phyloP scores from a whole-genome alignment of 2,113 vertebrate species.

The Ochotona princeps region DNA sequence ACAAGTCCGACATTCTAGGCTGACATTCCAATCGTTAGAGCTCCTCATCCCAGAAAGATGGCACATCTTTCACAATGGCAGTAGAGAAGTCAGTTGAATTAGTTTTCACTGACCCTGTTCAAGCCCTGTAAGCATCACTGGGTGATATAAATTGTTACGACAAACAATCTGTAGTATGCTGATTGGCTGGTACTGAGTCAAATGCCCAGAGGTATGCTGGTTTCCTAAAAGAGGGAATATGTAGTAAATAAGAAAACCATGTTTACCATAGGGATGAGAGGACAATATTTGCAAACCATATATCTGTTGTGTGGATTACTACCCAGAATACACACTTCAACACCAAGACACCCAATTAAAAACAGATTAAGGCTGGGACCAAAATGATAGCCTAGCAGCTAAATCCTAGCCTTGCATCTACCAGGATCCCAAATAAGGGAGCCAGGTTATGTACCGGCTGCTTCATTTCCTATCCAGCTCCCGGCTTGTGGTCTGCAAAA shows the following conservation, averaged over 20 bases:
- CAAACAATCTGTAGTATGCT: not conserved
- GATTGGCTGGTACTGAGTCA: not conserved
- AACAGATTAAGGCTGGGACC: too few relatives aligned
- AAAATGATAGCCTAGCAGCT: too few relatives aligned
- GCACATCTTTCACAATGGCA: not conserved
- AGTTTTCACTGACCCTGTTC: not conserved
- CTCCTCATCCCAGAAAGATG: not conserved
- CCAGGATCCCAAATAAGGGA: too few relatives aligned
- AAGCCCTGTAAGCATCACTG: not conserved
- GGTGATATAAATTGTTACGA: not conserved
- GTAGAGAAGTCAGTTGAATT: not conserved
- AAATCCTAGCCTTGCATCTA: too few relatives aligned
- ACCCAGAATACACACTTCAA: not conserved
- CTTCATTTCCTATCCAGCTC: too few relatives aligned
- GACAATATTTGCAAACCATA: not conserved
- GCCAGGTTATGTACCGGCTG: too few relatives aligned
- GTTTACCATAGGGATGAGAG: not conserved
- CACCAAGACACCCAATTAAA: not conserved
- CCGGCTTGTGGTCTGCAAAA: too few relatives aligned
- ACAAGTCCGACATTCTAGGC: not conserved
- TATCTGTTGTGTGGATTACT: not conserved
- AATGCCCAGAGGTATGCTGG: not conserved
- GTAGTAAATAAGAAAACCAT: not conserved
- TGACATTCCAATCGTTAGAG: not conserved
- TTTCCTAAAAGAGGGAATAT: not conserved